Conservation (phyloP, 2,113 vertebrate genomes). For the Corvus moneduloides region DNA sequence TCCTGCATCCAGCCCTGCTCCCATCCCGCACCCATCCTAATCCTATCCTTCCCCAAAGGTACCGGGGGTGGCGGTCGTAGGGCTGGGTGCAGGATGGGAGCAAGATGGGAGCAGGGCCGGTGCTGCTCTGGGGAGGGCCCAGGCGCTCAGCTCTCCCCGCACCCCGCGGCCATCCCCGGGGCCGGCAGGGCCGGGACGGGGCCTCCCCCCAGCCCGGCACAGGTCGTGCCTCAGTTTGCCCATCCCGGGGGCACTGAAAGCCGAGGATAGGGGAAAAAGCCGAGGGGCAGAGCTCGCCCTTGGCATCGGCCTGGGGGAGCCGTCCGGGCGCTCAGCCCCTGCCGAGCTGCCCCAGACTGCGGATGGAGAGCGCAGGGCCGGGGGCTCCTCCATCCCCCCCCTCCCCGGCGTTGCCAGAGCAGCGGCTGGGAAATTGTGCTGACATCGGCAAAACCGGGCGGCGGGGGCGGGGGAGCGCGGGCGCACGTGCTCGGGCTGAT, state of each 20-base stretch:
- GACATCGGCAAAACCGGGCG: slow-evolving; percentile 45
- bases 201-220: background rate
- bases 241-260: background rate
- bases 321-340: background rate
- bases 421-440: slow-evolving; percentile 63
- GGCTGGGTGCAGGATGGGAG: background rate
- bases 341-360: background rate
- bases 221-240: background rate
- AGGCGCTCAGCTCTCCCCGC: rapidly evolving
- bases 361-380: background rate
- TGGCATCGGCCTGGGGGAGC: rapidly evolving
- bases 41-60: background rate
- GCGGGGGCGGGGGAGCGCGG: background rate
- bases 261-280: background rate
- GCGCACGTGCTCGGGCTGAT: slow-evolving; percentile 36
- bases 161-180: background rate
- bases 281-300: background rate
- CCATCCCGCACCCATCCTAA: background rate
- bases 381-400: background rate
- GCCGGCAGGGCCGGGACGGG: background rate
- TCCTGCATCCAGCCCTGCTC: background rate
- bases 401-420: background rate
- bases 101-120: background rate
- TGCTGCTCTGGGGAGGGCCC: background rate
- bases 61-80: background rate